Percentiles rank a stretch among this genome's conserved stretches.
phyloP scores from a whole-genome alignment of 2,113 vertebrate genomes.

The Nothoprocta perdicaria region DNA sequence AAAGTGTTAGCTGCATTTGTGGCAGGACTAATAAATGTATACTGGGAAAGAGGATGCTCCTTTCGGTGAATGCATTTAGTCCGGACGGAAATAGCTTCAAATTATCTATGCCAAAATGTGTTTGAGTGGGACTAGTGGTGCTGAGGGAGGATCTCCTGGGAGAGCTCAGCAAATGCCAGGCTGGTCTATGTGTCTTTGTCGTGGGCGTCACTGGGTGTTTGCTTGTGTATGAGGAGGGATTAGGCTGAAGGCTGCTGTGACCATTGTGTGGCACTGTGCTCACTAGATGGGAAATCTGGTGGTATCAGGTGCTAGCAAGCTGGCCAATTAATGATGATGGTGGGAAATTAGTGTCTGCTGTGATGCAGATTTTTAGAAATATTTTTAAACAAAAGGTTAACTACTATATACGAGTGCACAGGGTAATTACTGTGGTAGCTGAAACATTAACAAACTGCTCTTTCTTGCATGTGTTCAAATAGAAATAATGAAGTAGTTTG shows the following conservation, averaged over 20 bases:
- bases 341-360: not conserved
- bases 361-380: constrained; percentile 9
- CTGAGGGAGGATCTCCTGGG: not conserved
- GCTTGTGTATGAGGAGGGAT: not conserved
- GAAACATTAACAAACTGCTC: not conserved
- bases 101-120: constrained; percentile 46
- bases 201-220: not conserved
- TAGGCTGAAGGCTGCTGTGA: constrained; percentile 1
- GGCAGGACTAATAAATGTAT: not conserved
- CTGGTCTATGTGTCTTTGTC: constrained; percentile 25
- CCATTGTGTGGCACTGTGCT: not conserved
- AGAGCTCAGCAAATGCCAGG: constrained; percentile 45
- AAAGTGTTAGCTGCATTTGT: not conserved
- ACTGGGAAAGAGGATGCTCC: not conserved
- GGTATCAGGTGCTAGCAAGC: constrained; percentile 21
- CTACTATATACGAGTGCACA: not conserved
- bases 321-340: constrained; percentile 9
- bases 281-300: not conserved
- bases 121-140: not conserved
- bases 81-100: constrained; percentile 20
- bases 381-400: not conserved
- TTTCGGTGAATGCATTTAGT: constrained; percentile 29
- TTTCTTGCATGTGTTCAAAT: not conserved
- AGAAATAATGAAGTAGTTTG: not conserved
- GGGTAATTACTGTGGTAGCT: not conserved